Base-by-base conservation (phyloP, 2,797 vertebrate species). In the Eleutherodactylus coqui region DNA sequence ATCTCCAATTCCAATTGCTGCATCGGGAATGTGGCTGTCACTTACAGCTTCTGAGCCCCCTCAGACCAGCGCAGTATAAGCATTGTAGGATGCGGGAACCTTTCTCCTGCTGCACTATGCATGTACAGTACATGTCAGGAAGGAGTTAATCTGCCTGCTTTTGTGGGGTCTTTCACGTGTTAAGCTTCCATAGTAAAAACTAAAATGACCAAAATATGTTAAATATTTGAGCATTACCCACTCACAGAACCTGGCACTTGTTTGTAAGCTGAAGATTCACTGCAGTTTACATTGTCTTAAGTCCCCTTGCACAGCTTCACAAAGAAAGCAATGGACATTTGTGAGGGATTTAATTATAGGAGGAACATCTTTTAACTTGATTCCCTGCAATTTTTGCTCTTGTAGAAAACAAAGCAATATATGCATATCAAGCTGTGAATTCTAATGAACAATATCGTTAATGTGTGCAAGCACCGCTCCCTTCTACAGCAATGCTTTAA, bases 361-460 rank as follows among this genome's bases (percentile, higher is more conserved):
- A 58, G 43, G 29, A 72, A 83, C 72, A 79, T 79, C 36, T 79
- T 78, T 78, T 73, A 83, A 83, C 53, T 78, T 60, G 64, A 60
- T 87, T 73, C 64, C 60, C 41, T 64, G 75, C 83, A 83, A 87
- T 83, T 73, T 41, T 73, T 73, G 75, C 81, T 87, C 60, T 78
- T 67, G 79, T 67, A 53, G 60, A 78, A 86, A 77, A 77, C 79
- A 86, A 82, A 86, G 72, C 80, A 78, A 58, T 83, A 83, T 77
- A 72, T 82, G 60, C 79, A 86, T 62, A 70, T 78, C 85, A 86
- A 86, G 80, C 85, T 86, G 85, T 77, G 85, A 78, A 82, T 77
- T 86, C 73, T 82, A 86, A 86, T 86, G 80, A 86, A 47, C 73
- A 77, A 86, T 83, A 83, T 86, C 80, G 78, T 73, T 82, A 86